These are phyloP conservation scores for Gymnodraco acuticeps DNA, from an alignment of 2,797 vertebrate species.

Conservation along the genomic window DNA sequence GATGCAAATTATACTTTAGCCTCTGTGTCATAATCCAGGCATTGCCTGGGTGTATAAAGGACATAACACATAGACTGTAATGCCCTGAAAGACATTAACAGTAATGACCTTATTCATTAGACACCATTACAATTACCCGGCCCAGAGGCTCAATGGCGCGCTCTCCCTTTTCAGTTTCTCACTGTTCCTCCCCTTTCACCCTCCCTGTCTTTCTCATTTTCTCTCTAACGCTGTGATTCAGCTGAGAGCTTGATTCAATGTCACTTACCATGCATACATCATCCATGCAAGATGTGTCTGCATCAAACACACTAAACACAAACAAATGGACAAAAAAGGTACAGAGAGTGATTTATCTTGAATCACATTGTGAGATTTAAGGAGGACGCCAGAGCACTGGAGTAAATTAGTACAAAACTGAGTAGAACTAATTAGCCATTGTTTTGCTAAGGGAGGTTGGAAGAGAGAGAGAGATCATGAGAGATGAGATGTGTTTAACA, in stretches of 20 bases:
- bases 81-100: slow-evolving; percentile 80
- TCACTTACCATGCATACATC: slow-evolving; percentile 60
- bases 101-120: slow-evolving; percentile 84
- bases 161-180: slow-evolving; percentile 25
- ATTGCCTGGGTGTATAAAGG: slow-evolving; percentile 63
- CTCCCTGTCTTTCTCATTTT: slow-evolving; percentile 32
- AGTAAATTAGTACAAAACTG: slow-evolving; percentile 65
- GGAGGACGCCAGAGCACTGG: slow-evolving; percentile 16
- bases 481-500: slow-evolving; percentile 77
- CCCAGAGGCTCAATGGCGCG: slow-evolving; percentile 55
- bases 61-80: slow-evolving; percentile 74
- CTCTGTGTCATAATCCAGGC: slow-evolving; percentile 60
- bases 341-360: slow-evolving; percentile 53
- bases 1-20: slow-evolving; percentile 61
- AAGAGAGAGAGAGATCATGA: slow-evolving; percentile 51
- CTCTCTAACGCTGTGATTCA: slow-evolving; percentile 37
- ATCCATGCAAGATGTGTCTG: slow-evolving; percentile 43
- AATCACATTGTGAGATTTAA: slow-evolving; percentile 62
- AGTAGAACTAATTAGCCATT: slow-evolving; percentile 65
- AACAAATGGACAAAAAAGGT: slow-evolving; percentile 55
- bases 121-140: slow-evolving; percentile 75
- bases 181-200: slow-evolving; percentile 1
- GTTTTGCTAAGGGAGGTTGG: slow-evolving; percentile 55
- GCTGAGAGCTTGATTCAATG: slow-evolving; percentile 65
- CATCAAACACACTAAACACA: slow-evolving; percentile 47